A percentile compares a stretch with the other conserved stretches of the same genome.
These are phyloP conservation scores for Lordiphosa mommai DNA, from an alignment of 1,140 invertebrate species.

Conservation along the genomic window DNA sequence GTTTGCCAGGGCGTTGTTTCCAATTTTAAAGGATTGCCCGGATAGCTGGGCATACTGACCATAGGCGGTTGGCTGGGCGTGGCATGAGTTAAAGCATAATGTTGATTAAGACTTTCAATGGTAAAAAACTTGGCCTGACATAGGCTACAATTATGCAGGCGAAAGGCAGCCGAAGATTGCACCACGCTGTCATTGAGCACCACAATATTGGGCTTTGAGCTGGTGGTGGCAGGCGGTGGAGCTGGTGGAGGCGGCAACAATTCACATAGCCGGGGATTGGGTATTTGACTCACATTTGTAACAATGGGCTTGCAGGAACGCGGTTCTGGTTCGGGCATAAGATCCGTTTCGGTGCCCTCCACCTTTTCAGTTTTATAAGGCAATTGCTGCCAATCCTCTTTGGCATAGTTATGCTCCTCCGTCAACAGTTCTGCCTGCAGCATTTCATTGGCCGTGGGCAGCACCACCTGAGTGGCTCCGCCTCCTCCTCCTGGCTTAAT, in stretches of 20 bases:
- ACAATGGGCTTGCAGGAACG: conserved; percentile 72
- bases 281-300: conserved; percentile 69
- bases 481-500: conserved; percentile 27
- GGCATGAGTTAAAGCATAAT: conserved; percentile 43
- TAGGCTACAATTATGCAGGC: conserved; percentile 56
- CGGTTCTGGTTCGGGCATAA: conserved; percentile 2
- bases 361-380: conserved; percentile 71
- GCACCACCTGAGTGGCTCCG: background rate
- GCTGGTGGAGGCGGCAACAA: conserved; percentile 26
- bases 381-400: conserved; percentile 61
- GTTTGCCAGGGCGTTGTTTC: conserved; percentile 45
- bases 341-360: conserved; percentile 22
- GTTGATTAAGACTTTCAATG: conserved; percentile 60
- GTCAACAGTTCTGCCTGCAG: conserved; percentile 59
- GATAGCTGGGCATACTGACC: conserved; percentile 49
- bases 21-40: conserved; percentile 31
- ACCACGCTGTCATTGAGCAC: conserved; percentile 77
- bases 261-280: conserved; percentile 47
- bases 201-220: conserved; percentile 68
- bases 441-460: conserved; percentile 47
- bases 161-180: conserved; percentile 60
- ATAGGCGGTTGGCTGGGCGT: conserved; percentile 26
- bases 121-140: conserved; percentile 70
- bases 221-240: background rate
- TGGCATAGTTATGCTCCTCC: conserved; percentile 76